Evolutionary conservation across 35 echinoderm and acorn worm species (phyloP).

Genomic region (Patiria miniata): DNA sequence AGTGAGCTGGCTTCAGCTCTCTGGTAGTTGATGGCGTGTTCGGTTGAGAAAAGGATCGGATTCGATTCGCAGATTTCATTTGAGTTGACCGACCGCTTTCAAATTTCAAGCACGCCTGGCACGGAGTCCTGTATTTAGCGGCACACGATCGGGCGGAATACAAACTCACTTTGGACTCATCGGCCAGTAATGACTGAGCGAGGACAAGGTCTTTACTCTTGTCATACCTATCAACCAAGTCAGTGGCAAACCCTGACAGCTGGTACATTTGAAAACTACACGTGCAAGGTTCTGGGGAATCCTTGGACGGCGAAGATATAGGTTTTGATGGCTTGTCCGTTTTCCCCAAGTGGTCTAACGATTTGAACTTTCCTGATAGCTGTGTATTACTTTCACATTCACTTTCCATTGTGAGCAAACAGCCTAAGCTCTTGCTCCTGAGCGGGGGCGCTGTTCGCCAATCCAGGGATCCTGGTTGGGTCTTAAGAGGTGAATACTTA

Average conservation of each 20-base stretch:
- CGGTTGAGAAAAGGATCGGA: background rate
- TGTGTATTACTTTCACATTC: constrained; percentile 27
- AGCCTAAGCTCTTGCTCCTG: constrained; percentile 29
- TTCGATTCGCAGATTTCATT: background rate
- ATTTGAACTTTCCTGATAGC: background rate
- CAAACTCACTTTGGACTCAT: constrained; percentile 29
- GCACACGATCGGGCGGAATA: background rate
- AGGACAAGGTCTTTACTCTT: constrained; percentile 14
- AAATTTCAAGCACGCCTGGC: background rate
- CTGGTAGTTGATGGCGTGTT: background rate
- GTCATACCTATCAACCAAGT: constrained; percentile 51
- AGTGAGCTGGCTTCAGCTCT: background rate
- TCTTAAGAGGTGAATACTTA: constrained; percentile 36
- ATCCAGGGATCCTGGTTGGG: background rate
- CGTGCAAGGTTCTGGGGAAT: background rate
- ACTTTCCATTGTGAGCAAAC: constrained; percentile 13
- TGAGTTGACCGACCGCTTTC: background rate
- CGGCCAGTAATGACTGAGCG: background rate
- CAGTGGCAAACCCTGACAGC: constrained; percentile 51
- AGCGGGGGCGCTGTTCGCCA: constrained; percentile 11
- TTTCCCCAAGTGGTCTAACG: background rate
- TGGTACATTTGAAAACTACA: constrained; percentile 18
- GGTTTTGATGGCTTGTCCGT: background rate
- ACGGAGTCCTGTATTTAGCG: background rate
- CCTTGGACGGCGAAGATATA: background rate